phyloP scores from a whole-genome alignment of 2,888 invertebrate genomes.

The Ferdinandea cuprea region DNA sequence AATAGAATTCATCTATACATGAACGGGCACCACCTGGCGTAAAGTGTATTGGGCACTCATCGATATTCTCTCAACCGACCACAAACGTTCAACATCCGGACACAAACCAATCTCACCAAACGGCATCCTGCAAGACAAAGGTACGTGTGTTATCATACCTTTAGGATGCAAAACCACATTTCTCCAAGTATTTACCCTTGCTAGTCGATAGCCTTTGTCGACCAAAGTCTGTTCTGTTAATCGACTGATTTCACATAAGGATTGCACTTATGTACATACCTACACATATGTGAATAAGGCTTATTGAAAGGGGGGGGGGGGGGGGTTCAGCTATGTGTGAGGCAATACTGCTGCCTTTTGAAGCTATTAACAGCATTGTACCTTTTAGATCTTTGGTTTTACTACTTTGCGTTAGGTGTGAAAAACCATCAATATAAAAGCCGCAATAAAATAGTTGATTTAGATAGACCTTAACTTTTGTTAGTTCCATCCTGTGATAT shows the following conservation, averaged over 20 bases:
- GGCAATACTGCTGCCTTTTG: background rate
- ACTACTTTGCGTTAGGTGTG: no score
- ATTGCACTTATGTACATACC: background rate
- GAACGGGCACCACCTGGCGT: background rate
- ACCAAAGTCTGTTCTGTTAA: background rate
- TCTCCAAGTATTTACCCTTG: conserved; percentile 48
- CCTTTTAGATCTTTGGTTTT: background rate
- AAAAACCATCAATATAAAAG: no score
- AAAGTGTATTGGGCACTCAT: background rate
- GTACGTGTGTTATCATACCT: conserved; percentile 25
- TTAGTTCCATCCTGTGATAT: no score
- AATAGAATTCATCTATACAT: conserved; percentile 4
- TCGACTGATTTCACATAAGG: background rate
- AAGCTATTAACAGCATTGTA: background rate
- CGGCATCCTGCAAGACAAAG: conserved; percentile 12
- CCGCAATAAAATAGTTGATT: no score
- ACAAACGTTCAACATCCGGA: conserved; percentile 40
- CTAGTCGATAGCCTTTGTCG: conserved; percentile 9
- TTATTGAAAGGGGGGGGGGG: background rate
- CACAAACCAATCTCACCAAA: conserved; percentile 14
- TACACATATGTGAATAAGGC: background rate
- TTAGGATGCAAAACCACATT: conserved; percentile 66
- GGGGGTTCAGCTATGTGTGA: no score
- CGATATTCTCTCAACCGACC: conserved; percentile 8
- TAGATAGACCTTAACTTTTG: no score